phyloP scores from a whole-genome alignment of 1,140 invertebrate species.

The Choristoneura fumiferana region DNA sequence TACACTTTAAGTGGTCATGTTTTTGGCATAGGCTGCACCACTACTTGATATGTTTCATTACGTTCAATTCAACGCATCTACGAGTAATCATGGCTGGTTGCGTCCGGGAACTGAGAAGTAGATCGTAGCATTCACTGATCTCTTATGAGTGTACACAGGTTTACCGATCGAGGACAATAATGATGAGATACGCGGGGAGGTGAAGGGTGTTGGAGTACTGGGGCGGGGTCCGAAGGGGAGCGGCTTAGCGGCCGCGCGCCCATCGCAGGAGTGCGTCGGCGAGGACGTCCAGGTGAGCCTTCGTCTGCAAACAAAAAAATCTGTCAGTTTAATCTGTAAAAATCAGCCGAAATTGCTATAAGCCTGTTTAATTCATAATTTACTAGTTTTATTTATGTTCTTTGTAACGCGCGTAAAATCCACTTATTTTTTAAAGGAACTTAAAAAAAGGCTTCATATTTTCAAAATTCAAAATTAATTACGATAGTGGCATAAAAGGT shows the following conservation, averaged over 20 bases:
- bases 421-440: too few relatives aligned
- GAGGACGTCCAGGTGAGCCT: conserved; percentile 95
- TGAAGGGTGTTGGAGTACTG: conserved; percentile 39
- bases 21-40: conserved; percentile 60
- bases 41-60: conserved; percentile 75
- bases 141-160: conserved; percentile 44
- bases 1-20: conserved; percentile 64
- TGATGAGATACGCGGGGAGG: conserved; percentile 50
- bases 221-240: conserved; percentile 41
- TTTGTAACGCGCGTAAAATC: too few relatives aligned
- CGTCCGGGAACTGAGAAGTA: conserved; percentile 53
- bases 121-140: conserved; percentile 58
- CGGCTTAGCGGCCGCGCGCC: conserved; percentile 91
- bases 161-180: conserved; percentile 47
- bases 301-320: conserved; percentile 86
- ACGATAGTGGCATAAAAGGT: too few relatives aligned
- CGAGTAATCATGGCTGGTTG: conserved; percentile 58
- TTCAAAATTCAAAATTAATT: too few relatives aligned
- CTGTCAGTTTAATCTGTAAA: too few relatives aligned
- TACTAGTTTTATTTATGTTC: too few relatives aligned
- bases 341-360: too few relatives aligned
- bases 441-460: too few relatives aligned
- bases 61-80: conserved; percentile 44
- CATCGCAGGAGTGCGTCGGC: conserved; percentile 94
- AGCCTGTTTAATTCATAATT: too few relatives aligned